These are phyloP conservation scores for Blastobasis adustella DNA, from an alignment of 2,888 invertebrate species.

Conservation along the genomic window DNA sequence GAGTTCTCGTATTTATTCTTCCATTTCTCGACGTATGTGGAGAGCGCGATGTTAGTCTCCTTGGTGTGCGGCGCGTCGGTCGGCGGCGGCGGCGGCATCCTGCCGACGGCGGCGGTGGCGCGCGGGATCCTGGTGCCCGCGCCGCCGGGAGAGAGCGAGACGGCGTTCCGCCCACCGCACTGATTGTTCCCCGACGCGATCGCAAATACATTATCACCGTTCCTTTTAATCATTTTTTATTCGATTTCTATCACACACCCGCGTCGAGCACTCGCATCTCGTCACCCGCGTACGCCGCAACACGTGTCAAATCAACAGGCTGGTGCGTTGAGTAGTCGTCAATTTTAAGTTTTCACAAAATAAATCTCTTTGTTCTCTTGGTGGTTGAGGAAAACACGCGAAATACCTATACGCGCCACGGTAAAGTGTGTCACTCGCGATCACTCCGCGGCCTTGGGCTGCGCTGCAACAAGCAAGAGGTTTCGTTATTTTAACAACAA, in stretches of 20 bases:
- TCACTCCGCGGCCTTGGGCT: constrained; percentile 43
- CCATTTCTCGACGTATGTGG: constrained; percentile 76
- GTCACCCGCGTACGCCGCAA: constrained; percentile 20
- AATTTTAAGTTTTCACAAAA: constrained; percentile 37
- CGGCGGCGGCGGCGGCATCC: constrained; percentile 72
- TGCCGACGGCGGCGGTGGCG: constrained; percentile 62
- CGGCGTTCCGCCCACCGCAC: constrained; percentile 63
- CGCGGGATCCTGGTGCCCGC: constrained; percentile 66
- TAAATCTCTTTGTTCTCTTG: constrained; percentile 61
- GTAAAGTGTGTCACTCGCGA: constrained; percentile 42
- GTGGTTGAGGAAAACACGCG: constrained; percentile 54
- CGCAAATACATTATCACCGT: constrained; percentile 72
- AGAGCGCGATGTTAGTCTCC: constrained; percentile 65
- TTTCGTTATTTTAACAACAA: constrained; percentile 14
- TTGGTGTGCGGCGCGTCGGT: constrained; percentile 66
- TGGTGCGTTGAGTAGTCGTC: constrained; percentile 35
- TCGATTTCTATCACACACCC: constrained; percentile 60
- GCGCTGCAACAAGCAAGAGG: neutral
- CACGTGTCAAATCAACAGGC: constrained; percentile 68
- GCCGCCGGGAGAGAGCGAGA: constrained; percentile 59
- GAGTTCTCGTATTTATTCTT: constrained; percentile 82
- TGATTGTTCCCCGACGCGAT: constrained; percentile 70
- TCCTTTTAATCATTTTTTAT: constrained; percentile 74
- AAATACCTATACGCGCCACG: constrained; percentile 34
- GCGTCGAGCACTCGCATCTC: constrained; percentile 57